These are phyloP conservation scores for Symphodus melops DNA, from an alignment of 2,113 vertebrate genomes.

Conservation along the genomic window DNA sequence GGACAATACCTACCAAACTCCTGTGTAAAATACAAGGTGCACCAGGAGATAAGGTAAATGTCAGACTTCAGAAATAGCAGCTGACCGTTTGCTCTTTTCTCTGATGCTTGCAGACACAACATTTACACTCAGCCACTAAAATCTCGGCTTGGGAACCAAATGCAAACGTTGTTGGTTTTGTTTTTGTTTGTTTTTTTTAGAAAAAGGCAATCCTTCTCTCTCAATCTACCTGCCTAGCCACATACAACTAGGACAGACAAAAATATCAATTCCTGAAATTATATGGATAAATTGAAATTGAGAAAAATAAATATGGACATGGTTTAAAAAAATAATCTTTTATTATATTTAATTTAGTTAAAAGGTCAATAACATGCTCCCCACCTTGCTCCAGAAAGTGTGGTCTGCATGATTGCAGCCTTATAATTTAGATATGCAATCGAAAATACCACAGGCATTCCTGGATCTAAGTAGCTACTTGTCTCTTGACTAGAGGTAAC, in stretches of 20 bases:
- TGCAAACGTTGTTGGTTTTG: not conserved
- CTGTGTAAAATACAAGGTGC: slow-evolving; percentile 48
- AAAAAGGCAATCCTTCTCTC: not conserved
- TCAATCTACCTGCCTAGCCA: not conserved
- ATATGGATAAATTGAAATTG: not conserved
- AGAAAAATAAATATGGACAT: not conserved
- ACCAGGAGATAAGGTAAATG: slow-evolving; percentile 66
- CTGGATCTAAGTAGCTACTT: not conserved
- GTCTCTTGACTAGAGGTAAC: not conserved
- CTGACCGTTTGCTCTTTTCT: slow-evolving; percentile 69
- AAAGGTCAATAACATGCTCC: not conserved
- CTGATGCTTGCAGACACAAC: slow-evolving; percentile 71
- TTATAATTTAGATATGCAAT: not conserved
- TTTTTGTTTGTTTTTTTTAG: not conserved
- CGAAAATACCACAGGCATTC: not conserved
- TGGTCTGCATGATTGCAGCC: not conserved
- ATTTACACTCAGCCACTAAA: slow-evolving; percentile 69
- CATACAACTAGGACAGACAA: not conserved
- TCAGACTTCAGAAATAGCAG: slow-evolving; percentile 75
- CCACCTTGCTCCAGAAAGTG: not conserved
- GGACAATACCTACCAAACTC: slow-evolving; percentile 34
- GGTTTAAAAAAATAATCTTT: not conserved
- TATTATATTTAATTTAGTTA: no score
- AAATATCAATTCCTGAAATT: no score
- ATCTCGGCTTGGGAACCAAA: slow-evolving; percentile 17